These are phyloP conservation scores for Alviniconcha strummeri DNA, from an alignment of 2,888 invertebrate genomes.

Conservation along the genomic window DNA sequence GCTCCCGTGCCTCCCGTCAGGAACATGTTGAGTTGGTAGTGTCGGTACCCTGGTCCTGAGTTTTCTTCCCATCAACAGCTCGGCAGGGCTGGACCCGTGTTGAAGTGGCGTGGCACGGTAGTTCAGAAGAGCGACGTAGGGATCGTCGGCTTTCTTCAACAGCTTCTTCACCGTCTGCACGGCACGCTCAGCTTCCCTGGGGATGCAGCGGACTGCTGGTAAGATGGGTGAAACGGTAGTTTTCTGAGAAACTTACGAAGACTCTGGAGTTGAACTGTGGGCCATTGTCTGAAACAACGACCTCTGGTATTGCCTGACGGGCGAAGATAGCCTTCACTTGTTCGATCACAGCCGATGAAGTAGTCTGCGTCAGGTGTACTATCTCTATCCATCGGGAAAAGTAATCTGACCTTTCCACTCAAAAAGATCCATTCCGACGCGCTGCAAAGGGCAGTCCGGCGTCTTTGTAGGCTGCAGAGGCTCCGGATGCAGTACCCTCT, in stretches of 20 bases:
- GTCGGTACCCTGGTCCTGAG: too few species aligned
- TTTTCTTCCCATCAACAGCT: too few species aligned
- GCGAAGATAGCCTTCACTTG: constrained; percentile 19
- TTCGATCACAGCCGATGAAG: constrained; percentile 18
- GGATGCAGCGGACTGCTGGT: constrained; percentile 14
- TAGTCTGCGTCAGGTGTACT: background rate
- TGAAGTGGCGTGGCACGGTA: too few species aligned
- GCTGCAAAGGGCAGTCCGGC: background rate
- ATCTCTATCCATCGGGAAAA: background rate
- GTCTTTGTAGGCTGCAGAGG: constrained; percentile 1
- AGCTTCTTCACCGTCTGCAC: constrained; percentile 21
- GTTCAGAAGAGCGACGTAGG: too few species aligned
- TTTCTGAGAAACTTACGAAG: too few species aligned
- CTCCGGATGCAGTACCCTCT: background rate
- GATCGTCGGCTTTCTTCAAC: constrained; percentile 18
- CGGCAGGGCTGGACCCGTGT: too few species aligned
- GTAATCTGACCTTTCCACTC: background rate
- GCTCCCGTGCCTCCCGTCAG: too few species aligned
- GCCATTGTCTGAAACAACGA: constrained; percentile 23
- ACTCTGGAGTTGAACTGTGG: constrained; percentile 30
- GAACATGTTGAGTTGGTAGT: too few species aligned
- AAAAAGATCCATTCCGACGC: background rate
- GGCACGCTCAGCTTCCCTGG: constrained; percentile 26
- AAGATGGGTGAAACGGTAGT: constrained; percentile 16
- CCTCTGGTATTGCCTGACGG: constrained; percentile 22